These are phyloP conservation scores for Carcina quercana DNA, from an alignment of 2,888 invertebrate species.

Conservation along the genomic window DNA sequence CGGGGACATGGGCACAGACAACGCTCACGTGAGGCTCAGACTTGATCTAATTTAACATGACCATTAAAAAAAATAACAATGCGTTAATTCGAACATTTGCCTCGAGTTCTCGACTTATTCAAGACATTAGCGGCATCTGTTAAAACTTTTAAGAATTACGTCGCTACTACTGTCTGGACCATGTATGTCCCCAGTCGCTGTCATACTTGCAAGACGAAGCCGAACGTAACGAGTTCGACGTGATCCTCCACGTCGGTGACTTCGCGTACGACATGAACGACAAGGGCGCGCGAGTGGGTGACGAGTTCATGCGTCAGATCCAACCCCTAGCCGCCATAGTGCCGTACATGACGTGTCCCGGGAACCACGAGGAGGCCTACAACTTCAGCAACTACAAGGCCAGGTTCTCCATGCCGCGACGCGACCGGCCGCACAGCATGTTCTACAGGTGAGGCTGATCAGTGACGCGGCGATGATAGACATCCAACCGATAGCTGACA, in stretches of 20 bases:
- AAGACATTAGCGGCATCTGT: no score
- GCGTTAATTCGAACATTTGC: no score
- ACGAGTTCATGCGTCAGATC: constrained; percentile 94
- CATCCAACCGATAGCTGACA: no score
- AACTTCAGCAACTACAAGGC: constrained; percentile 96
- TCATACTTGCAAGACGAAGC: constrained; percentile 89
- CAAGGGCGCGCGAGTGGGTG: constrained; percentile 87
- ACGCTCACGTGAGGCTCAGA: constrained; percentile 84
- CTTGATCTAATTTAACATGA: no score
- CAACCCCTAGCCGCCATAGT: constrained; percentile 91
- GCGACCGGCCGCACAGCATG: constrained; percentile 75
- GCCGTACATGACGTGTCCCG: constrained; percentile 95
- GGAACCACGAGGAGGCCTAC: constrained; percentile 91
- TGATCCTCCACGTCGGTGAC: constrained; percentile 94
- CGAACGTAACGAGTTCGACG: constrained; percentile 86
- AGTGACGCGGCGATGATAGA: no score
- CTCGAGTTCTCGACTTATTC: no score
- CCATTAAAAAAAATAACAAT: no score
- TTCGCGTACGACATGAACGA: constrained; percentile 96
- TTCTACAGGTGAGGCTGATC: no score
- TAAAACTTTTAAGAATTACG: no score
- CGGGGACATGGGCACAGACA: constrained; percentile 96
- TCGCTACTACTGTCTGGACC: no score
- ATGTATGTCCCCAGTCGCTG: no score
- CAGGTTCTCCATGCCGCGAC: constrained; percentile 95